Evolutionary conservation across 2,113 vertebrate species (phyloP), one percentile per base, ranked within the genome.

Genomic region (Cyprinodon brontotheroides): DNA sequence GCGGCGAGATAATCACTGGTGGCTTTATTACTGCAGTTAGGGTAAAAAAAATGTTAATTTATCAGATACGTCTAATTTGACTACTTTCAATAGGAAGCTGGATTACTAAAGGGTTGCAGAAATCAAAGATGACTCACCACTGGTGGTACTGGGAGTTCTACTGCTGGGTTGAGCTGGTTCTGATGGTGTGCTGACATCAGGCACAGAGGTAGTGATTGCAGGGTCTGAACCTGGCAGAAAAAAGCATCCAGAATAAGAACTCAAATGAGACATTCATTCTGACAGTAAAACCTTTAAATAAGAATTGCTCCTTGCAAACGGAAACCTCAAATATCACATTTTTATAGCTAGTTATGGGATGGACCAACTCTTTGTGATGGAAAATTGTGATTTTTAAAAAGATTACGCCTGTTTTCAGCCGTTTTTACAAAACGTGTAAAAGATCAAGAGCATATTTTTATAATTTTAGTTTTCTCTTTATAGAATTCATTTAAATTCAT

Each of bases 1-100:
- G 38, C 8, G 93, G 94, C 13, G 75, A 86, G 12, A 90, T 11
- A 0, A 95, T 94, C 29, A 88, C 63, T 17, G 92, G 92, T 1
- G 83, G 80, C 12, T 9, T 41, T 38, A 72, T 6, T 1, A 9
- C 10, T 12, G 73, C 40, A 77, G 80, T 80, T 75, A 63, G 29
- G 14, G 74, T 11, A 22, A 1, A 20, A 66, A 68, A 3, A 78
- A 68, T 45, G 1, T n/a, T 2, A 61, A 39, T 45, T 22, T 5
- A 61, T 53, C 1, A 68, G 13, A 13, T 37, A 37, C 7, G 41
- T 59, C 17, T 47, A 50, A 14, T 45, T 11, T 53, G 36, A 4
- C 2, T 14, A 29, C 13, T 71, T 3, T 4, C 4, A 4, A n/a
- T 41, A 3, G 15, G 13, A 75, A 53, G 15, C 15, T 40, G 45